Conservation (phyloP, 2,797 vertebrate species). For the Melanotaenia pygmaea region DNA sequence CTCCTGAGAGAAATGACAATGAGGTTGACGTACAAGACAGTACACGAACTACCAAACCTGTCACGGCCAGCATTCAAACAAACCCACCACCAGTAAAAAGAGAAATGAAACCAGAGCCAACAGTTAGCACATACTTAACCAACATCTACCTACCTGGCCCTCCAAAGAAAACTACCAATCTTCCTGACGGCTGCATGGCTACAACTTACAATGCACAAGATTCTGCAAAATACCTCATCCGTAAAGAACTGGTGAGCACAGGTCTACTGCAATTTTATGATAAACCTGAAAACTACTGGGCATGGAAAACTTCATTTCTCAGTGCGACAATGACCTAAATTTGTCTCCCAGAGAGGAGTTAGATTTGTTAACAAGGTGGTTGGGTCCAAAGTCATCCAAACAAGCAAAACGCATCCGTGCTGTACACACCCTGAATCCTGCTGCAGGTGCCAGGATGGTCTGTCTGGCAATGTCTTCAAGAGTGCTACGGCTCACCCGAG, state of each 20-base stretch:
- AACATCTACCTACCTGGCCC: not conserved
- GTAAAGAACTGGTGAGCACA: not conserved
- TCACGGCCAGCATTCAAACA: not conserved
- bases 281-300: slow-evolving; percentile 6
- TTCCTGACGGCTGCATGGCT: not conserved
- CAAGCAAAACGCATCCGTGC: not conserved
- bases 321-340: not conserved
- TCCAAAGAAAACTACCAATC: not conserved
- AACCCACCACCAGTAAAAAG: not conserved
- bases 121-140: not conserved
- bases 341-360: not conserved
- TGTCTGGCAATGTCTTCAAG: not conserved
- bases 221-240: slow-evolving; percentile 7
- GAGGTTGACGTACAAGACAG: no score
- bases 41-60: no score
- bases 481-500: slow-evolving; percentile 2
- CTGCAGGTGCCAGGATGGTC: not conserved
- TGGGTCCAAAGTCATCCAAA: slow-evolving; percentile 1
- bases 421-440: not conserved
- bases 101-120: not conserved
- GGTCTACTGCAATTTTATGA: not conserved
- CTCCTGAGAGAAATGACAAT: no score
- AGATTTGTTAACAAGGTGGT: slow-evolving; percentile 4
- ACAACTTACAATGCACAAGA: not conserved
- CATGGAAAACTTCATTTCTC: not conserved